Evolutionary conservation across 2,888 invertebrate species (phyloP), one percentile per base, ranked within the genome.

Genomic region (Cerceris rybyensis): DNA sequence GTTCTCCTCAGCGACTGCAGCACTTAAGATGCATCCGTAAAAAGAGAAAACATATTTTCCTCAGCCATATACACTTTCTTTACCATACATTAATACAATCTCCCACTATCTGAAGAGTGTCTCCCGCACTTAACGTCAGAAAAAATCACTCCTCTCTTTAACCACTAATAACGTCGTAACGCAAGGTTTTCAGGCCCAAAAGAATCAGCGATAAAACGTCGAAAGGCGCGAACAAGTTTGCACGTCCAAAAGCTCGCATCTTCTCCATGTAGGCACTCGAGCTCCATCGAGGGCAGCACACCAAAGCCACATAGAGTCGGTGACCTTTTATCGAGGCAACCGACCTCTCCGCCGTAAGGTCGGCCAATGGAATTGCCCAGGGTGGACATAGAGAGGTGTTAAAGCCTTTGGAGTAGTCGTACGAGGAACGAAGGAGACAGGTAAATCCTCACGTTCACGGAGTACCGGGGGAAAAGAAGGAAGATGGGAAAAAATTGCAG

Each of bases 251-350:
- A 49, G 28, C 75, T 54, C 41, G 76, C 67, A 58, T 70, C 65
- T 11, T 11, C 14, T 9, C 11, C 54, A 13, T n/a, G 63, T 52
- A 67, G 41, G 60, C 71, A 9, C 52, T 6, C 13, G 57, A 1
- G 41, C 8, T 11, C 42, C 50, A 46, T n/a, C 59, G 55, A 69
- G 55, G 50, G 55, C 64, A 52, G 13, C 63, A 17, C 17, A 28
- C 61, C 16, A 60, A 63, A 72, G 75, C 66, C 16, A 28, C 16
- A 6, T 71, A 71, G 70, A 82, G 82, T 87, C 85, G 82, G 76
- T 70, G 81, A 85, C 87, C 84, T 75, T 74, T 85, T 84, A 83
- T 80, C 83, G 83, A 64, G 75, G 80, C 76, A 86, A 75, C 69
- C 80, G 82, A 85, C 84, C 81, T 84, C 80, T 43, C 50, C 14